Base-by-base conservation (phyloP, 2,888 invertebrate genomes). In the Eupsilia transversa region DNA sequence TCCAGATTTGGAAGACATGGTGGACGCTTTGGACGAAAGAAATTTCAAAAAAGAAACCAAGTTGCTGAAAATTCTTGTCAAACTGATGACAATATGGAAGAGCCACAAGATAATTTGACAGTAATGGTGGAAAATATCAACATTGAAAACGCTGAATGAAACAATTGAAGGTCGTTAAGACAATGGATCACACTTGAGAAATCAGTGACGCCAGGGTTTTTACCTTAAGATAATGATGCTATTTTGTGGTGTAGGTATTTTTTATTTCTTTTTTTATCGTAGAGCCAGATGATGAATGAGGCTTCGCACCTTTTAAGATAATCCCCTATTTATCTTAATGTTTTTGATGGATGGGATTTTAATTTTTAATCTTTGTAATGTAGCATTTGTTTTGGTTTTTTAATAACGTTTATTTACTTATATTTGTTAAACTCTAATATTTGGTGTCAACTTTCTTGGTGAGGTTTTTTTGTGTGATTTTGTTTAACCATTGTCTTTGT, bases 101-200 rank as follows among this genome's bases (percentile, higher is more conserved):
- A 77, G 30, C 23, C 66, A 60, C 85, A 87, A 43, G 87, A 86
- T 49, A 88, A 88, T 78, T 69, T 89, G 43, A 82, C 80, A 27
- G 72, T 43, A 30, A 77, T 88, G 85, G 90, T 89, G 66, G 88
- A 91, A 71, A 88, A 85, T 57, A 87, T 90, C 54, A 76, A 76
- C 60, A 81, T 82, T 82, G 86, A 80, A 59, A 81, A 76, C 23
- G 41, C 79, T 33, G 77, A 86, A 57, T 80, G 30, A 77, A 69
- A 38, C 38, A 77, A 73, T 60, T 59, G 38, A 79, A 71, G 75
- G 79, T 69, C 52, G 33, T n/a, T 41, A 72, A 65, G 30, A 76
- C 72, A 79, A 69, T 71, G 60, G 46, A 71, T 57, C 10, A n/a
- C 61, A 60, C 52, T 71, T 74, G 35, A 76, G 35, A 56, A 64